Evolutionary conservation across 2,797 vertebrate species (phyloP).

Genomic region (Menidia menidia): DNA sequence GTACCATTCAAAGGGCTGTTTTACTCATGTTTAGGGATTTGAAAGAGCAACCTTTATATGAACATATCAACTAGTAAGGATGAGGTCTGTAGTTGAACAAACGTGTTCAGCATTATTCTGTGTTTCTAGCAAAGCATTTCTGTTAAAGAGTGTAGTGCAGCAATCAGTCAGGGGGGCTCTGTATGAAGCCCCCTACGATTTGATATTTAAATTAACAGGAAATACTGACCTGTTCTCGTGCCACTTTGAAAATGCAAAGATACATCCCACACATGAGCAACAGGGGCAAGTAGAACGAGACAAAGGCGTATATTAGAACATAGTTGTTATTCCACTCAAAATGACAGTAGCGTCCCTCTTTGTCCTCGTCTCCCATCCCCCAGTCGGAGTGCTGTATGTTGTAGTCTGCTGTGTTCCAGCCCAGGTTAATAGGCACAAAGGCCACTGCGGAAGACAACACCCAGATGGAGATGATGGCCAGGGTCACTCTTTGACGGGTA

Average conservation of each 20-base stretch:
- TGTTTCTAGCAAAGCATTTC: too few species aligned
- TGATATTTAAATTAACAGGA: slow-evolving; percentile 2
- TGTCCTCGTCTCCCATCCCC: slow-evolving; percentile 55
- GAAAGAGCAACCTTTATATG: too few species aligned
- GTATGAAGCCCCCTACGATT: slow-evolving; percentile 6
- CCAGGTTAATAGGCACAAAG: slow-evolving; percentile 92
- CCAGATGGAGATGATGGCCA: slow-evolving; percentile 89
- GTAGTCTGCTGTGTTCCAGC: slow-evolving; percentile 89
- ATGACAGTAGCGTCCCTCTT: slow-evolving; percentile 78
- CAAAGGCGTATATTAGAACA: slow-evolving; percentile 83
- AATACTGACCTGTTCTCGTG: slow-evolving; percentile 86
- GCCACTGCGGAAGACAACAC: slow-evolving; percentile 86
- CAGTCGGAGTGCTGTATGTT: slow-evolving; percentile 80
- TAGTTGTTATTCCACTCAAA: slow-evolving; percentile 89
- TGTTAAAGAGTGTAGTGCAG: too few species aligned
- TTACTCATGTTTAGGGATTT: too few species aligned
- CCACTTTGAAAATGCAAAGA: slow-evolving; percentile 91
- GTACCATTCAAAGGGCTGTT: too few species aligned
- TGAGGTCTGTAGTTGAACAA: too few species aligned
- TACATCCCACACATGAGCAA: slow-evolving; percentile 92
- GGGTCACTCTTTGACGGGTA: slow-evolving; percentile 82
- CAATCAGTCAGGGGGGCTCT: neutral
- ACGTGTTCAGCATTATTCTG: too few species aligned
- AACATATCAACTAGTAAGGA: too few species aligned
- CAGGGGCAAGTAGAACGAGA: slow-evolving; percentile 92